Base-by-base conservation (phyloP, 2,797 vertebrate species). In the Epinephelus coioides region DNA sequence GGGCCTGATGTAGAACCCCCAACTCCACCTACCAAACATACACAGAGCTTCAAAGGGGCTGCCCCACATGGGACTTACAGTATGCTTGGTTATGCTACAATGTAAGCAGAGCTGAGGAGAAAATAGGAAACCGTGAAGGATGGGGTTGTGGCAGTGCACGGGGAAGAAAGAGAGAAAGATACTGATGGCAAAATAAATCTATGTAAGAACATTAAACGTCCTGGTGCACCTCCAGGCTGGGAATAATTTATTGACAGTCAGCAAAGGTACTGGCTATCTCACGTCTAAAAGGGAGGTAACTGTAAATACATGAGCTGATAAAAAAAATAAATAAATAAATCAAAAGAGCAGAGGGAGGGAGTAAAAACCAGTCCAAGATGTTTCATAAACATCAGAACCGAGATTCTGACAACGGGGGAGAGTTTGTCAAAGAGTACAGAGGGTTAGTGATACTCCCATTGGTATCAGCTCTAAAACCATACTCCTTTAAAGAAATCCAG, bases 361-460 rank as follows among this genome's bases (percentile, higher is more conserved):
- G 44, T 5, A 3, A 72, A 79, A 76, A 67, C 13, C 10, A 69
- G 64, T 63, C 63, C 68, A 85, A 83, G 50, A 72, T 63, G 71
- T 86, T 86, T 84, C 40, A 60, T 66, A 69, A 79, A 72, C 6
- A 85, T 62, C 47, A 69, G 62, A 62, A 81, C 63, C 65, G 73
- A 71, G 27, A 70, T 60, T 89, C 49, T 84, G 59, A 81, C 44
- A 69, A 73, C 40, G n/a, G 70, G 78, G 76, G 54, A 55, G 63
- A 38, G 63, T 74, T 79, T 82, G 76, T 78, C 69, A 73, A 70
- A 65, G 12, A 81, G 70, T 69, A 60, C 50, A 62, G 69, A 68
- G 54, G 78, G 59, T 83, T 18, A 65, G 62, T 13, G 77, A 92
- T 87, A 91, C 78, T 92, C 90, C 91, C 81, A 57, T 18, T 74